phyloP scores from a whole-genome alignment of 35 echinoderm and acorn worm species.

The Heliocidaris erythrogramma region DNA sequence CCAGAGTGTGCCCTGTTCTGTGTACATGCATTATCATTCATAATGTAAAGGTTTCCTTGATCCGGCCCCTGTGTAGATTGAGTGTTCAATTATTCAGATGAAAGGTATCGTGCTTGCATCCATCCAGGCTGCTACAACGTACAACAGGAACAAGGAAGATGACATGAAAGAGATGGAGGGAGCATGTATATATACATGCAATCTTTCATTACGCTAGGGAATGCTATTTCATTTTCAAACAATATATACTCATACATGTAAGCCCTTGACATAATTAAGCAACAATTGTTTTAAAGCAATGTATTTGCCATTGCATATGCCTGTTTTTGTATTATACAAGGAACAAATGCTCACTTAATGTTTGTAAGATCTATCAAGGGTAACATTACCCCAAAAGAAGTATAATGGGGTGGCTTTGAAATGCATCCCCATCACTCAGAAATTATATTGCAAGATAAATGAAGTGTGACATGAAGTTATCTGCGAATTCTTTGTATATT shows the following conservation, averaged over 20 bases:
- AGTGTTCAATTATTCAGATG: constrained; percentile 17
- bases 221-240: constrained; percentile 5
- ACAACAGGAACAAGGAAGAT: not conserved
- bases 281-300: not conserved
- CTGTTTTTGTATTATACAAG: no score
- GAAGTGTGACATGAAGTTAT: no score
- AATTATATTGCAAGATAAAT: no score
- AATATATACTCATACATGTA: not conserved
- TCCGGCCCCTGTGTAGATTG: not conserved
- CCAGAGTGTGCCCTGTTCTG: constrained; percentile 2
- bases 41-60: not conserved
- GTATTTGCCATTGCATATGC: not conserved
- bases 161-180: not conserved
- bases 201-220: not conserved
- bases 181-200: not conserved
- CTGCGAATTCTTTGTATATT: no score
- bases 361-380: no score
- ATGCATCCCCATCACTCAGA: no score
- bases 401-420: no score
- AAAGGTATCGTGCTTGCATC: constrained; percentile 16
- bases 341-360: no score
- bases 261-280: not conserved
- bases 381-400: no score
- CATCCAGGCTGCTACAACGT: not conserved
- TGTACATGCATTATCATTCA: constrained; percentile 18